phyloP scores from a whole-genome alignment of 2,113 vertebrate genomes.

The Apteryx mantelli region DNA sequence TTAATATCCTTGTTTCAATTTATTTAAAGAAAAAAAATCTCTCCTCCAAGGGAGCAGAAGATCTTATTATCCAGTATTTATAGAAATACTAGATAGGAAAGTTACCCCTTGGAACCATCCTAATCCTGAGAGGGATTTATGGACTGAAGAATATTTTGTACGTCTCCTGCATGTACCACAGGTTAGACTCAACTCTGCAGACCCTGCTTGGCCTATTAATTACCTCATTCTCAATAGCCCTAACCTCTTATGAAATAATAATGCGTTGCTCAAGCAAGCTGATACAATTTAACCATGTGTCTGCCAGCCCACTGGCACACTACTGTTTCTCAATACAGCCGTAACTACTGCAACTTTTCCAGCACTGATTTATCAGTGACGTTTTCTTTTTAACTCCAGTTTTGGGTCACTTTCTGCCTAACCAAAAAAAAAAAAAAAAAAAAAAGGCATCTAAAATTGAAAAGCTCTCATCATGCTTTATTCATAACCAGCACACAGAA shows the following conservation, averaged over 20 bases:
- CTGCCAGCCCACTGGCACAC: accelerated
- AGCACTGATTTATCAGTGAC: background rate
- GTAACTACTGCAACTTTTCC: background rate
- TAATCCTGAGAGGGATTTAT: slow-evolving; percentile 15
- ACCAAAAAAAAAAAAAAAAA: background rate
- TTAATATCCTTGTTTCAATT: slow-evolving; percentile 6
- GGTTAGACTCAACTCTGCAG: background rate
- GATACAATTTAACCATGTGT: slow-evolving; percentile 1
- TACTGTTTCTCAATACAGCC: background rate
- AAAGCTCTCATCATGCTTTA: background rate
- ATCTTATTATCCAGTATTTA: slow-evolving; percentile 9
- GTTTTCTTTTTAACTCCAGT: background rate
- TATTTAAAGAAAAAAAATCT: slow-evolving; percentile 15
- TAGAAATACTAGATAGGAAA: background rate
- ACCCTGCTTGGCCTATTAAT: background rate
- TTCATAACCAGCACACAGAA: slow-evolving; percentile 9
- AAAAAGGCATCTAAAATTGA: background rate
- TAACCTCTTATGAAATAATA: slow-evolving; percentile 18
- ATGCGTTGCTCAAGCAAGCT: background rate
- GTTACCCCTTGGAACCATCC: background rate
- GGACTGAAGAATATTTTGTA: slow-evolving; percentile 4
- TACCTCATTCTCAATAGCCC: slow-evolving; percentile 5
- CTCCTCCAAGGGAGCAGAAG: background rate
- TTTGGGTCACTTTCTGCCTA: background rate
- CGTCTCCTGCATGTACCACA: background rate